Evolutionary conservation across 2,888 invertebrate species (phyloP).

Genomic region (Drosophila setosimentum): DNA sequence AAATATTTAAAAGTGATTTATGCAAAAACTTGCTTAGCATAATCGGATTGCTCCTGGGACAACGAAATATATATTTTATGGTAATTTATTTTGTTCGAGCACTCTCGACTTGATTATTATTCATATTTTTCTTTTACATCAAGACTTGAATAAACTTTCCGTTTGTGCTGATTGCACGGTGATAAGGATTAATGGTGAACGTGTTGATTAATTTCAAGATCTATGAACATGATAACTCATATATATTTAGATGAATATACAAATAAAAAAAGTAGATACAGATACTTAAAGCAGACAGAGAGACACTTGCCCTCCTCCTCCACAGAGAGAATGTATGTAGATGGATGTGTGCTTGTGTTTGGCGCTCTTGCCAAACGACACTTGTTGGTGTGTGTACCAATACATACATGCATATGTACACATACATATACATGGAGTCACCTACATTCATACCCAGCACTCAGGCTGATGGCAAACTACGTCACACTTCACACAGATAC

Average conservation of each 20-base stretch:
- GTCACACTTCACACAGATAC: conserved; percentile 52
- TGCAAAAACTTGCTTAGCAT: conserved; percentile 6
- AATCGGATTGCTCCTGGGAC: conserved; percentile 1
- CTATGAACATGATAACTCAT: not conserved
- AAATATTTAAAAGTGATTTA: not conserved
- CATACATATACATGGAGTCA: conserved; percentile 7
- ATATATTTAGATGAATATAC: not conserved
- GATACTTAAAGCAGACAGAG: not conserved
- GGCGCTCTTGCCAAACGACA: conserved; percentile 53
- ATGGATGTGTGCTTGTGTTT: conserved; percentile 20
- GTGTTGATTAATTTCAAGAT: conserved; percentile 9
- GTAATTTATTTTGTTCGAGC: not conserved
- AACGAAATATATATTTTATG: conserved; percentile 1
- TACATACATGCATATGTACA: conserved; percentile 2
- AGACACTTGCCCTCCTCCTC: not conserved
- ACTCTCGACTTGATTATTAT: conserved; percentile 1
- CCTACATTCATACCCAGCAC: conserved; percentile 2
- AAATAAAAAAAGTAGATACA: conserved; percentile 2
- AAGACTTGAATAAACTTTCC: not conserved
- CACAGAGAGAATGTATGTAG: not conserved
- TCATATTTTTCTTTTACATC: not conserved
- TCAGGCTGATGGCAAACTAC: conserved; percentile 51
- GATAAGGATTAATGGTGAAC: conserved; percentile 2
- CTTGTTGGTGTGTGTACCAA: conserved; percentile 67
- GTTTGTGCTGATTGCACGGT: not conserved